Percentiles rank a stretch among this genome's conserved stretches.
Evolutionary conservation across 2,797 vertebrate genomes (phyloP).

Genomic region (Harpagifer antarcticus): DNA sequence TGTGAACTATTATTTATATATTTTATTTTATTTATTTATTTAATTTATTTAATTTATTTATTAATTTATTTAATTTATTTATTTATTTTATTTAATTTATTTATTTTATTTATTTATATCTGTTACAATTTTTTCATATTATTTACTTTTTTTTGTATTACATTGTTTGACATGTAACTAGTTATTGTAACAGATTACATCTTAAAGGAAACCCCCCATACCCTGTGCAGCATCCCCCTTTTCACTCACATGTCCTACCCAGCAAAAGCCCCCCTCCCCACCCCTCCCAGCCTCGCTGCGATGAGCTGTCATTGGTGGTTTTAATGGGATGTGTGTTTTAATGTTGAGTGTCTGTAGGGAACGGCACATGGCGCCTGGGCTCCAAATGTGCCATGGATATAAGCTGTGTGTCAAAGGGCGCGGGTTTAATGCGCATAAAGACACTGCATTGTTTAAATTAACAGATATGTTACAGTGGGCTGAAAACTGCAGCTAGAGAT

Average conservation of each 20-base stretch:
- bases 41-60: too few species aligned
- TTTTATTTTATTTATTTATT: too few species aligned
- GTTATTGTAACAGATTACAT: too few species aligned
- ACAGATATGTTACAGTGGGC: constrained; percentile 27
- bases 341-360: constrained; percentile 23
- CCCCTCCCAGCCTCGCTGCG: constrained; percentile 60
- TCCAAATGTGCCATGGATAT: constrained; percentile 58
- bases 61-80: too few species aligned
- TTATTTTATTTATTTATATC: too few species aligned
- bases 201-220: too few species aligned
- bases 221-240: constrained; percentile 81
- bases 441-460: constrained; percentile 51
- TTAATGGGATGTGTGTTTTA: constrained; percentile 58
- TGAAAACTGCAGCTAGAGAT: not conserved
- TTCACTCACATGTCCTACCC: constrained; percentile 77
- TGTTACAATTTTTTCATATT: too few species aligned
- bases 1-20: too few species aligned
- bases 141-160: too few species aligned
- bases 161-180: too few species aligned
- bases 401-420: constrained; percentile 71
- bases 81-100: too few species aligned
- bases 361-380: constrained; percentile 50
- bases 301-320: constrained; percentile 56
- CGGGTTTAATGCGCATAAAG: constrained; percentile 50
- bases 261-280: constrained; percentile 22